Base-by-base conservation (phyloP, 2,797 vertebrate genomes). In the Cryptoblepharus egeriae region DNA sequence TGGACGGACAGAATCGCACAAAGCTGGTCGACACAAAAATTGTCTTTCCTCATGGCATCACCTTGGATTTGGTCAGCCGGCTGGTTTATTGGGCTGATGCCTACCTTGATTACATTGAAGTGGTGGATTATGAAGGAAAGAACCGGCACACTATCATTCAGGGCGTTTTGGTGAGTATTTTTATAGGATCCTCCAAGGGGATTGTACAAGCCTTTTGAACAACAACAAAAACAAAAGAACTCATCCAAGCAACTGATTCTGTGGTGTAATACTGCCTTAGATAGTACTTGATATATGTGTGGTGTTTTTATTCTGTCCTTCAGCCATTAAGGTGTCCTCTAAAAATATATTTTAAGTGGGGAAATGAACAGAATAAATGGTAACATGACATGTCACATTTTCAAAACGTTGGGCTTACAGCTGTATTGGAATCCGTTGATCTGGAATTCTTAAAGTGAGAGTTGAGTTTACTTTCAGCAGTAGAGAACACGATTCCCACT, bases 61-160 rank as follows among this genome's bases (percentile, higher is more conserved):
- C 98, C 0, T 89, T 99, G 92, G 98, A 98, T 94, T 93, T 99
- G 92, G 98, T 98, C 93, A 99, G 95, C 95, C 96, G 97, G 32
- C 91, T 99, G 35, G 98, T 99, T 63, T 99, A 99, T 94, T 99
- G 98, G 98, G 98, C 98, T 0, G 98, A 99, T 0, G 98, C 98
- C 69, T 99, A 99, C 93, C 96, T 99, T 93, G 98, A 99, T 93
- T 99, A 99, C 89, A 99, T 99, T 0, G 98, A 99, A 88, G 98
- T 99, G 94, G 98, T 99, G 55, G 98, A 99, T 88, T 99, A 99
- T 0, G 98, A 99, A 93, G 98, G 98, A 94, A 99, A 98, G 89
- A 98, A 98, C 95, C 95, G 98, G n/a, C 98, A 98, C 90, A 99
- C 98, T 87, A 98, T 99, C 93, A 99, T 99, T 91, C 98, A 99